phyloP scores from a whole-genome alignment of 2,888 invertebrate species.

The Heteropelma amictum region DNA sequence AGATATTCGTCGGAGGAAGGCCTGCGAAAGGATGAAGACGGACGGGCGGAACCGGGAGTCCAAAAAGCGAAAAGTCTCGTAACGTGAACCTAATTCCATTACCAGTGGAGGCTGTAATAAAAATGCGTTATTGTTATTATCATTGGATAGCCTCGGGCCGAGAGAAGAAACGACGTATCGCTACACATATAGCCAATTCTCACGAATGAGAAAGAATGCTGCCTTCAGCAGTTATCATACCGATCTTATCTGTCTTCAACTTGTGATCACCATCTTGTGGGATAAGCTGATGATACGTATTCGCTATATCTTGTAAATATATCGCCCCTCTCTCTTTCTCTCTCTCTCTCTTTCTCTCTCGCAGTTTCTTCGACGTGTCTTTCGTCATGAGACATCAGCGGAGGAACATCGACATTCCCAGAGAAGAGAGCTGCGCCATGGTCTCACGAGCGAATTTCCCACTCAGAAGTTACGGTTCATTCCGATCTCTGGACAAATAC shows the following conservation, averaged over 20 bases:
- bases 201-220: conserved; percentile 17
- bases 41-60: background rate
- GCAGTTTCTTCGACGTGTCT: too few relatives aligned
- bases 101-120: conserved; percentile 61
- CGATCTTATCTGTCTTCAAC: conserved; percentile 53
- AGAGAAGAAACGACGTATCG: conserved; percentile 7
- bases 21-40: background rate
- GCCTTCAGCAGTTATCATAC: conserved; percentile 42
- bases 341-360: background rate
- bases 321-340: conserved; percentile 8
- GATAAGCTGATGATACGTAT: conserved; percentile 29
- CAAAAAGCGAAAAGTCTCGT: conserved; percentile 18
- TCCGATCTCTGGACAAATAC: conserved; percentile 3
- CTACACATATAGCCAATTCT: conserved; percentile 44
- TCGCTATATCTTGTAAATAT: conserved; percentile 20
- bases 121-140: conserved; percentile 68
- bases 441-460: background rate
- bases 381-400: conserved; percentile 10
- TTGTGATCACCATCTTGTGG: conserved; percentile 28
- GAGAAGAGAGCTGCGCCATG: background rate
- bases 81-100: conserved; percentile 67
- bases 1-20: background rate
- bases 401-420: conserved; percentile 6
- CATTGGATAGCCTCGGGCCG: conserved; percentile 50
- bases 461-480: conserved; percentile 8